Conservation (phyloP, 2,888 invertebrate genomes). For the Ypsolopha scabrella region DNA sequence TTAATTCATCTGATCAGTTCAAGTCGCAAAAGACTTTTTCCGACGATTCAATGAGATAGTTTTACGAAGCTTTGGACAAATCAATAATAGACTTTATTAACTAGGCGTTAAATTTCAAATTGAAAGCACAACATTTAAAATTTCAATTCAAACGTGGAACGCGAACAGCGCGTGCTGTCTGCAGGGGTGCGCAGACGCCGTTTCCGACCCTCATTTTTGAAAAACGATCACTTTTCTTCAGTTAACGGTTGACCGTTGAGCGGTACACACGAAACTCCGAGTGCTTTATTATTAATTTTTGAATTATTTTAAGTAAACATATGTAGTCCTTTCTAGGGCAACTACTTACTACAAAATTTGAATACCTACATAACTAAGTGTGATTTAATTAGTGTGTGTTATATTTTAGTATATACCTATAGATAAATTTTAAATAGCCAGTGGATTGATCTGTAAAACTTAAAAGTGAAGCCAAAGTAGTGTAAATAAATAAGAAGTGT, state of each 20-base stretch:
- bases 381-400: not conserved
- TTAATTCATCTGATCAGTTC: not conserved
- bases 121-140: constrained; percentile 8
- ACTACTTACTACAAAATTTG: too few relatives aligned
- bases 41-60: not conserved
- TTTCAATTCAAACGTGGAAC: constrained; percentile 7
- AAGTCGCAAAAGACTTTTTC: not conserved
- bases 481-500: not conserved
- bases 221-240: constrained; percentile 33
- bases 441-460: not conserved
- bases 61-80: not conserved
- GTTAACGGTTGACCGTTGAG: constrained; percentile 49
- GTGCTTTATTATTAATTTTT: not conserved
- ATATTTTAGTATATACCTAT: not conserved
- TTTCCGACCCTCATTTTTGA: constrained; percentile 44
- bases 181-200: constrained; percentile 59
- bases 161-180: constrained; percentile 46
- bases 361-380: not conserved
- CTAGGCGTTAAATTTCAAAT: not conserved
- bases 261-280: constrained; percentile 18
- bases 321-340: too few relatives aligned
- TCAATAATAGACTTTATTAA: not conserved
- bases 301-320: not conserved
- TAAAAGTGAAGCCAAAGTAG: not conserved
- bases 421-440: too few relatives aligned